Evolutionary conservation across 2,113 vertebrate species (phyloP).

Genomic region (Nannospalax galili): DNA sequence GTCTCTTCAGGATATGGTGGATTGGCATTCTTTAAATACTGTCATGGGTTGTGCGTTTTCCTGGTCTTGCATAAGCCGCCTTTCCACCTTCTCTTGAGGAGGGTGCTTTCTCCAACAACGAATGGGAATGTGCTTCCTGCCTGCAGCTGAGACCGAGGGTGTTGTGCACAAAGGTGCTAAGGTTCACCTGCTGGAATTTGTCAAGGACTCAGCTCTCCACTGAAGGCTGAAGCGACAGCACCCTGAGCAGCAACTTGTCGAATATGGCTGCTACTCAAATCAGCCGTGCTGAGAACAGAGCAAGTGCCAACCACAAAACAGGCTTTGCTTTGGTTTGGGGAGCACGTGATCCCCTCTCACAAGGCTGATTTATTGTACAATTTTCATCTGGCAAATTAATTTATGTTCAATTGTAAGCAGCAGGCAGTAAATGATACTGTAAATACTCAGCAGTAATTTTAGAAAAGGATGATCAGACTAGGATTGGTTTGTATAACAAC

Average conservation of each 20-base stretch:
- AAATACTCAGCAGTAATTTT: conserved; percentile 36
- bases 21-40: not conserved
- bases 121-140: not conserved
- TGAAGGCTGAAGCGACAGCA: not conserved
- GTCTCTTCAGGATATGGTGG: not conserved
- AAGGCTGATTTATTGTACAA: conserved; percentile 60
- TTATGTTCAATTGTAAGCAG: conserved; percentile 63
- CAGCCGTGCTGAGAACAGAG: not conserved
- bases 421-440: conserved; percentile 41
- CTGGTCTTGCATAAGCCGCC: not conserved
- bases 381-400: conserved; percentile 54
- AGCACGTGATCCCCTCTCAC: not conserved
- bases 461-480: conserved; percentile 39
- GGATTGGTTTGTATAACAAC: conserved; percentile 58
- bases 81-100: not conserved
- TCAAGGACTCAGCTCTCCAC: not conserved
- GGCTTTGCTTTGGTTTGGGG: conserved; percentile 6
- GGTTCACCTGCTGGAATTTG: not conserved
- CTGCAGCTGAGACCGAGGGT: not conserved
- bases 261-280: not conserved
- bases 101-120: not conserved
- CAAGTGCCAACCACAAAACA: not conserved
- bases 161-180: not conserved
- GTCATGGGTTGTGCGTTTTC: not conserved
- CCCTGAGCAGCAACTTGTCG: not conserved